These are phyloP conservation scores for Amblyteles armatorius DNA, from an alignment of 2,888 invertebrate species.

Conservation along the genomic window DNA sequence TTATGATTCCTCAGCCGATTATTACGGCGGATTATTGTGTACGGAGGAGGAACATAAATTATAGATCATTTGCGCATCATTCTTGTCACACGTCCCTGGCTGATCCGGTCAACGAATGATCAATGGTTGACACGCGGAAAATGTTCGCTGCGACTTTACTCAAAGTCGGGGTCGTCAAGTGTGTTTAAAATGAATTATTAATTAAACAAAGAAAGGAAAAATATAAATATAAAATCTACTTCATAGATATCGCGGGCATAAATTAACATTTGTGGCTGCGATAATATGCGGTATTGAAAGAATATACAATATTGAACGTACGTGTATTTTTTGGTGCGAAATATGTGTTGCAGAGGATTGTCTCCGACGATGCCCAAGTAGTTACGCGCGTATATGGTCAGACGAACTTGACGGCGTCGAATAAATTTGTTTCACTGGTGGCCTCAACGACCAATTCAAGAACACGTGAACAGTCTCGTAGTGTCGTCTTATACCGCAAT, in stretches of 20 bases:
- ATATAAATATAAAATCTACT: not conserved
- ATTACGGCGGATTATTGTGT: not conserved
- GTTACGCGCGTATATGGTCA: slow-evolving; percentile 43
- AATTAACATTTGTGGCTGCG: too few relatives aligned
- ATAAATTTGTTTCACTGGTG: not conserved
- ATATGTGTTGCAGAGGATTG: slow-evolving; percentile 15
- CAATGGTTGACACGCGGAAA: not conserved
- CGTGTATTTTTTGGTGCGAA: not conserved
- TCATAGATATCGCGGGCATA: not conserved
- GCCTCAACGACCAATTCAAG: not conserved
- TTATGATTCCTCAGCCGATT: not conserved
- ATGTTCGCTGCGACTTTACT: not conserved
- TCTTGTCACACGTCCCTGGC: not conserved
- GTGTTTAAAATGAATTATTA: not conserved
- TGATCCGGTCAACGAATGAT: not conserved
- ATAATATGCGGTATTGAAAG: not conserved
- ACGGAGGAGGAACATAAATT: not conserved
- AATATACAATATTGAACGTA: not conserved
- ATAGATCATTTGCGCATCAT: not conserved
- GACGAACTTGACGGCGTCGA: slow-evolving; percentile 4
- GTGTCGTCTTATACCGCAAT: not conserved
- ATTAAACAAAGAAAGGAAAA: not conserved
- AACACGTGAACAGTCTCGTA: not conserved
- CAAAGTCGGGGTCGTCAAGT: not conserved
- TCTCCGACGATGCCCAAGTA: slow-evolving; percentile 32